phyloP scores from a whole-genome alignment of 2,113 vertebrate species.

The Laticauda colubrina region DNA sequence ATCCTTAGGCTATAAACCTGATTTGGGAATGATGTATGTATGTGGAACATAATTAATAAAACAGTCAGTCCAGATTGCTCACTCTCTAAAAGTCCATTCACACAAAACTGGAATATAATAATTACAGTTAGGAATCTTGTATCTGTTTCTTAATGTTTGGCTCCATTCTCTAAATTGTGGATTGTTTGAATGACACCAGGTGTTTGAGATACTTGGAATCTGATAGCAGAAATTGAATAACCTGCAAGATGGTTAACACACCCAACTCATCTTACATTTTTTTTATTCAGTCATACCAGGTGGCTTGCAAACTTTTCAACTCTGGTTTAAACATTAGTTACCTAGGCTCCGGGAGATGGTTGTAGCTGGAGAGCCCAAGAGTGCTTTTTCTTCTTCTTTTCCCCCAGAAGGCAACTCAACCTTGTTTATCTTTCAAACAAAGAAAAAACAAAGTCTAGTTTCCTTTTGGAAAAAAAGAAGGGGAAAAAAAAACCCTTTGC shows the following conservation, averaged over 20 bases:
- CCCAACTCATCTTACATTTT: neutral
- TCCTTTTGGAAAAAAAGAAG: neutral
- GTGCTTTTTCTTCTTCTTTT: too few species aligned
- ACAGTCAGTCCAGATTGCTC: neutral
- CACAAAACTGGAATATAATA: neutral
- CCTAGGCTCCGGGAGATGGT: neutral
- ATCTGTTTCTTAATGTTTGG: neutral
- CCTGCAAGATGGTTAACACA: neutral
- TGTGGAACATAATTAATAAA: neutral
- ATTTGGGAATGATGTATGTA: neutral
- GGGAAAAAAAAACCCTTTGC: fast-evolving
- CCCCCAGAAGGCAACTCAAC: too few species aligned
- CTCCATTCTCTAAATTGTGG: neutral
- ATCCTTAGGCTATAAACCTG: neutral
- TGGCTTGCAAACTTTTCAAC: neutral
- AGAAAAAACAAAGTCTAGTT: neutral
- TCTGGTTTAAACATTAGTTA: neutral
- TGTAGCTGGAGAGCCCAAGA: neutral
- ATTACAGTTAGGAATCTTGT: neutral
- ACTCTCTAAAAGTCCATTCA: neutral
- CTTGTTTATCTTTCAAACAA: neutral
- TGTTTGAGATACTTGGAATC: too few species aligned
- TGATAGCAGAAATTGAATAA: neutral
- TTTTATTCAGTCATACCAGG: neutral
- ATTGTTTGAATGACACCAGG: neutral